phyloP scores from a whole-genome alignment of 2,113 vertebrate species.

The Equus quagga region DNA sequence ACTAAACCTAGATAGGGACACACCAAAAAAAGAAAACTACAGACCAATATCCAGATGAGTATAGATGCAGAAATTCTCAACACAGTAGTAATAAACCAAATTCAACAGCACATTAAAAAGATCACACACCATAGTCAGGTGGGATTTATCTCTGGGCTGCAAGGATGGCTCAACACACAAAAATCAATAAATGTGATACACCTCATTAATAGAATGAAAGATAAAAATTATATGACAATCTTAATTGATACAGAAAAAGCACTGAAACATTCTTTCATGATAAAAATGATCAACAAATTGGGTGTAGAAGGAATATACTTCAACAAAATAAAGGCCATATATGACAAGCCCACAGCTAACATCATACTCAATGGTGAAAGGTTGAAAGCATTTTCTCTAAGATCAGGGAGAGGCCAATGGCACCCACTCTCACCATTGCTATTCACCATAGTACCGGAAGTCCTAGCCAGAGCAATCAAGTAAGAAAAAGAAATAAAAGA shows the following conservation, averaged over 20 bases:
- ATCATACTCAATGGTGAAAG: neutral
- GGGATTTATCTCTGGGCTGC: neutral
- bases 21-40: neutral
- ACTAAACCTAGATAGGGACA: neutral
- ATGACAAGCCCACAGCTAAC: neutral
- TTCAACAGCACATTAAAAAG: neutral
- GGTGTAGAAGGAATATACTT: neutral
- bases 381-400: neutral
- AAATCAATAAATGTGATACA: neutral
- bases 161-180: neutral
- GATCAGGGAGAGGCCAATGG: neutral
- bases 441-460: neutral
- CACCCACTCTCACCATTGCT: neutral
- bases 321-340: neutral
- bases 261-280: neutral
- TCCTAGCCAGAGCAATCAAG: neutral
- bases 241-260: neutral
- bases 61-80: neutral
- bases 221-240: neutral
- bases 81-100: neutral
- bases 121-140: neutral
- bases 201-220: neutral
- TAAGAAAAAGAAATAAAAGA: neutral
- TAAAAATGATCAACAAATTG: neutral
- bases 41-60: neutral